These are phyloP conservation scores for Aythya baeri DNA, from an alignment of 2,113 vertebrate species.

Conservation along the genomic window DNA sequence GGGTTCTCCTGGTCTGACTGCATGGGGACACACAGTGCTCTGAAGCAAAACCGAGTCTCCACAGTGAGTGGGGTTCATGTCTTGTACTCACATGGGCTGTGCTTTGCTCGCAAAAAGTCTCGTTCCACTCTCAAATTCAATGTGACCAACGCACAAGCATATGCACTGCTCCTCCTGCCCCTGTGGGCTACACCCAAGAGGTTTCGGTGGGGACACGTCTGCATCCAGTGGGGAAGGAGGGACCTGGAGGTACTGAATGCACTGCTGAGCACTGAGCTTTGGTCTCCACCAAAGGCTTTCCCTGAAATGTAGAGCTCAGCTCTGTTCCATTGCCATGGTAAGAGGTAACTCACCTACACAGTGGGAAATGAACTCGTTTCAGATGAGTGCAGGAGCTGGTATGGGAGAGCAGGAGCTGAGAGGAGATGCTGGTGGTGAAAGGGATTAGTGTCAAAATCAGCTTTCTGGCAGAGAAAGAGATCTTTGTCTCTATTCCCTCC, in stretches of 20 bases:
- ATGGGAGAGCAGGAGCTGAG: background rate
- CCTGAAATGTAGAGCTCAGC: background rate
- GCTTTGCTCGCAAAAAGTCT: background rate
- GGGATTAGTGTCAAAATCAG: background rate
- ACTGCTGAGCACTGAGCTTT: background rate
- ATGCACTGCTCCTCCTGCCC: background rate
- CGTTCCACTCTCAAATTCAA: background rate
- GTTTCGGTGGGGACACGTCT: background rate
- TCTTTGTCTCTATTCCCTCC: background rate
- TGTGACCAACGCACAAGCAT: rapidly evolving
- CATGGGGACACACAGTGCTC: background rate
- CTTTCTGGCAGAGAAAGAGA: background rate
- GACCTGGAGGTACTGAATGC: background rate
- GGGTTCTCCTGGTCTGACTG: background rate
- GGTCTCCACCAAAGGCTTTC: background rate
- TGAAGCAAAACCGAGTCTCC: background rate
- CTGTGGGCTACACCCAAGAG: background rate
- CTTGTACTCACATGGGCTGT: rapidly evolving
- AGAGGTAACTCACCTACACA: background rate
- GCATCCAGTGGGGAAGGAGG: background rate
- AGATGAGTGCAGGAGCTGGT: background rate
- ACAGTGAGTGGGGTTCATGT: background rate
- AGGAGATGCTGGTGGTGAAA: background rate
- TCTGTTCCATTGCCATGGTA: background rate
- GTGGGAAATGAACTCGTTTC: background rate